Percentiles rank a stretch among this genome's conserved stretches.
These are phyloP conservation scores for Bombus soroeensis DNA, from an alignment of 1,140 invertebrate genomes.

Conservation along the genomic window DNA sequence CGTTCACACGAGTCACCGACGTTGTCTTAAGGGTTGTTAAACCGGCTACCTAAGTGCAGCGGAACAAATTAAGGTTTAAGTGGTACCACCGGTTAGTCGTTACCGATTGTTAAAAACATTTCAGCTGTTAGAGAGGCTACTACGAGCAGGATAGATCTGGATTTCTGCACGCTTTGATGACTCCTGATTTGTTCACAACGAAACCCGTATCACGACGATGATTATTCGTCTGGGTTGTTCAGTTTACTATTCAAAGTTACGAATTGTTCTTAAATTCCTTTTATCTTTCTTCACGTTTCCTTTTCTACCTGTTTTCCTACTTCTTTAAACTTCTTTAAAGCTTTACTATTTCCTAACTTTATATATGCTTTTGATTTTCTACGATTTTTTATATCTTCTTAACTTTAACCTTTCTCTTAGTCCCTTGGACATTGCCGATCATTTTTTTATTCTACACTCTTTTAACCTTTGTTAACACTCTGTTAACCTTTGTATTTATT, in stretches of 20 bases:
- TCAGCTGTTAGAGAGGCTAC: background rate
- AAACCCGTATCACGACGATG: background rate
- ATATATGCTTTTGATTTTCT: background rate
- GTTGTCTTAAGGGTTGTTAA: constrained; percentile 67
- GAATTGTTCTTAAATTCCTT: background rate
- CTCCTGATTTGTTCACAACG: background rate
- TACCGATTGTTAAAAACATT: constrained; percentile 32
- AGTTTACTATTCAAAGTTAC: background rate
- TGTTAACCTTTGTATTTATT: too few species aligned
- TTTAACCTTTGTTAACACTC: too few species aligned
- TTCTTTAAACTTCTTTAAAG: background rate
- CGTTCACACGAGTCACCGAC: constrained; percentile 59
- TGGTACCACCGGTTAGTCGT: constrained; percentile 40
- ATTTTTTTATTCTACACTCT: too few species aligned
- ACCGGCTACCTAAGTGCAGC: constrained; percentile 50
- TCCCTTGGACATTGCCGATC: too few species aligned
- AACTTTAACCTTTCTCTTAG: too few species aligned
- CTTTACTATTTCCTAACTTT: background rate
- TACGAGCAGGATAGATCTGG: background rate
- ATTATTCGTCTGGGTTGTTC: background rate
- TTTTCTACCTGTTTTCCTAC: background rate
- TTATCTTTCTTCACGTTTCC: background rate
- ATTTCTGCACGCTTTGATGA: background rate
- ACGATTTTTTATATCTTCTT: too few species aligned
- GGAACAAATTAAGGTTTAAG: constrained; percentile 55